Evolutionary conservation across 2,888 invertebrate genomes (phyloP).

Genomic region (Cetonia aurata): DNA sequence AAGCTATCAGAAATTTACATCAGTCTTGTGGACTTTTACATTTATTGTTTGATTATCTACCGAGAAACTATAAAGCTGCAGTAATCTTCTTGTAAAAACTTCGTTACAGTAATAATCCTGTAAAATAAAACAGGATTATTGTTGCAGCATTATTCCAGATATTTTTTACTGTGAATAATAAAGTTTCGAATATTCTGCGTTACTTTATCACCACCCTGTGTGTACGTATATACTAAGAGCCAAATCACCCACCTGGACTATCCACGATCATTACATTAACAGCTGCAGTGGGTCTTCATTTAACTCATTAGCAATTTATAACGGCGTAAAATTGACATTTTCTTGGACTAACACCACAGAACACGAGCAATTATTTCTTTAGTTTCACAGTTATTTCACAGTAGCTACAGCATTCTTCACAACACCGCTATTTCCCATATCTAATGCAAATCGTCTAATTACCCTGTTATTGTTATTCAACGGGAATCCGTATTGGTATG

Average conservation of each 20-base stretch:
- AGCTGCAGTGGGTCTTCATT: not conserved
- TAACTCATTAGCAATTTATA: slow-evolving; percentile 13
- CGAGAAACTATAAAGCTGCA: no score
- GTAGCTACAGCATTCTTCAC: slow-evolving; percentile 20
- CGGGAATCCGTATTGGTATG: slow-evolving; percentile 5
- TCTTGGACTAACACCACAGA: not conserved
- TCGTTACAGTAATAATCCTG: no score
- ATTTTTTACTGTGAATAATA: no score
- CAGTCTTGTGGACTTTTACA: no score
- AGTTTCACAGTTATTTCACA: slow-evolving; percentile 40
- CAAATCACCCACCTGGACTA: slow-evolving; percentile 47
- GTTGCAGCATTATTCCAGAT: no score
- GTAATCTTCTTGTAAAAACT: no score
- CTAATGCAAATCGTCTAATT: slow-evolving; percentile 23
- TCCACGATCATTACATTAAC: slow-evolving; percentile 51
- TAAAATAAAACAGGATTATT: no score
- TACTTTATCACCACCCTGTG: no score
- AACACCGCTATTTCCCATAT: slow-evolving; percentile 38
- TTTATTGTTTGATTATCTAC: no score
- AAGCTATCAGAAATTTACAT: no score
- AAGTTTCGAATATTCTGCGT: no score
- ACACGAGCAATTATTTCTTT: slow-evolving; percentile 12
- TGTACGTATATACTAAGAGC: no score
- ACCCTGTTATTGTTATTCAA: slow-evolving; percentile 35
- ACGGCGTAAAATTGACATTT: slow-evolving; percentile 24